A percentile compares a stretch with the other conserved stretches of the same genome.
phyloP scores from a whole-genome alignment of 2,888 invertebrate species.

The Lordiphosa fenestrarum region DNA sequence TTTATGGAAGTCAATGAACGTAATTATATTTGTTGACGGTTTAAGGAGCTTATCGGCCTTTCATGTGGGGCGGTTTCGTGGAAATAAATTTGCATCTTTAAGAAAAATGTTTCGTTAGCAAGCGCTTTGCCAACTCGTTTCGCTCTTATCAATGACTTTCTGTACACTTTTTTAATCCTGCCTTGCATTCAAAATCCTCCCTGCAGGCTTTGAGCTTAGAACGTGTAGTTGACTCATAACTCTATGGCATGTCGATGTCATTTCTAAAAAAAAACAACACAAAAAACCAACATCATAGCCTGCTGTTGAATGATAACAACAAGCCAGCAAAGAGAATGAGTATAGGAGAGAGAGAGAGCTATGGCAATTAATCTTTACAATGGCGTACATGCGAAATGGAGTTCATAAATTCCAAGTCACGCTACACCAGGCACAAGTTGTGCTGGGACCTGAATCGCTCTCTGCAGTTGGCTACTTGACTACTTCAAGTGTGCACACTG shows the following conservation, averaged over 20 bases:
- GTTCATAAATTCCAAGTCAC: conserved; percentile 70
- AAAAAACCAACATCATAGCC: conserved; percentile 43
- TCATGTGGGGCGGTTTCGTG: too few relatives aligned
- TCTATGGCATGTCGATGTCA: conserved; percentile 56
- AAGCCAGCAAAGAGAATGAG: conserved; percentile 21
- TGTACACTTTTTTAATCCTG: neutral
- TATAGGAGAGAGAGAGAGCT: conserved; percentile 29
- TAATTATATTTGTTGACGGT: neutral
- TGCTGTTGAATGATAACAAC: conserved; percentile 67
- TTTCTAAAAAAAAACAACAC: neutral
- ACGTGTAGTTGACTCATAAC: conserved; percentile 40
- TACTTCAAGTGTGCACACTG: conserved; percentile 12
- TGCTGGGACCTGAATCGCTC: neutral
- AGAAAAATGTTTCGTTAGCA: too few relatives aligned
- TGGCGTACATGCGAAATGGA: conserved; percentile 68
- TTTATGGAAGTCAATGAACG: neutral
- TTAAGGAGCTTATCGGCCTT: too few relatives aligned
- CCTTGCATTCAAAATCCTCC: neutral
- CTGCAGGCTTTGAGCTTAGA: conserved; percentile 16
- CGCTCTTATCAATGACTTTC: too few relatives aligned
- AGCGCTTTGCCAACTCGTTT: too few relatives aligned
- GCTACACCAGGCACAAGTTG: conserved; percentile 43
- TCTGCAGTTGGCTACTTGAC: conserved; percentile 1
- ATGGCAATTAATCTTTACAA: conserved; percentile 71
- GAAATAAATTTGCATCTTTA: too few relatives aligned